These are phyloP conservation scores for Poecile atricapillus DNA, from an alignment of 2,113 vertebrate species.

Conservation along the genomic window DNA sequence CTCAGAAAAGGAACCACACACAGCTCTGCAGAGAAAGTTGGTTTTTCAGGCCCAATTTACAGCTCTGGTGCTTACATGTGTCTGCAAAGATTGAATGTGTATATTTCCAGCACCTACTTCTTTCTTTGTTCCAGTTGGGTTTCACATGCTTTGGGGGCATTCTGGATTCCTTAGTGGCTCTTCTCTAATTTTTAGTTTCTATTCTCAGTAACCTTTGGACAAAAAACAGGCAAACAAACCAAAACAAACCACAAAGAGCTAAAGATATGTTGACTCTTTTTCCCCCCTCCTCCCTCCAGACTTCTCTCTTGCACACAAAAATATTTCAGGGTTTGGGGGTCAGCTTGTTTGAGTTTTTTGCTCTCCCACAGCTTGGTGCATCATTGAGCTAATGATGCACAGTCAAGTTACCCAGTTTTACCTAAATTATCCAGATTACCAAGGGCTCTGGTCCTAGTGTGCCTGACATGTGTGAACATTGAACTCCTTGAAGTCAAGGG, in stretches of 20 bases:
- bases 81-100: neutral
- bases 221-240: neutral
- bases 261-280: neutral
- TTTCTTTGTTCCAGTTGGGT: neutral
- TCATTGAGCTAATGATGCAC: conserved; percentile 1
- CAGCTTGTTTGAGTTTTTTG: neutral
- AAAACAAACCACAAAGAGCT: neutral
- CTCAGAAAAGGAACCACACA: neutral
- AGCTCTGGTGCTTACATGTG: neutral
- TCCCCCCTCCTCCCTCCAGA: neutral
- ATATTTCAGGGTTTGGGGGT: neutral
- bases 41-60: neutral
- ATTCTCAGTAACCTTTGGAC: neutral
- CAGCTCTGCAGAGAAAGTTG: neutral
- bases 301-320: neutral
- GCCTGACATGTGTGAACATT: neutral
- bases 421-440: neutral
- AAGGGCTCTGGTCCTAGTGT: neutral
- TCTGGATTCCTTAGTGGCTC: neutral
- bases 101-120: neutral
- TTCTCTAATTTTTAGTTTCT: neutral
- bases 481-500: neutral
- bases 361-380: neutral
- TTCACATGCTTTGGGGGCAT: neutral
- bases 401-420: neutral